phyloP scores from a whole-genome alignment of 2,797 vertebrate species.

The Podargus strigoides region DNA sequence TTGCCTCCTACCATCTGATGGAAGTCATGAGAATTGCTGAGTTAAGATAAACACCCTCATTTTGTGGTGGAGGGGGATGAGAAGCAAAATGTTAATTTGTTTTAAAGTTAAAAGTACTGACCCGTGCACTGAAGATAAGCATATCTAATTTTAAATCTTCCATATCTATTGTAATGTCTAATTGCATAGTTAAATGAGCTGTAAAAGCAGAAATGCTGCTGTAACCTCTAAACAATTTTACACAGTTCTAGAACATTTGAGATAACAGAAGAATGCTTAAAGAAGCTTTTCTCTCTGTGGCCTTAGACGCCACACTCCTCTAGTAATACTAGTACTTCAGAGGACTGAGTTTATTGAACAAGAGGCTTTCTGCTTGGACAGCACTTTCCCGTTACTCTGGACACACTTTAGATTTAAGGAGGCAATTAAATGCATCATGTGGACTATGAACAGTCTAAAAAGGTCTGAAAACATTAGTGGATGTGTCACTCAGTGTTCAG shows the following conservation, averaged over 20 bases:
- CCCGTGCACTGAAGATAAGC: conserved; percentile 67
- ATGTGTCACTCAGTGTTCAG: neutral
- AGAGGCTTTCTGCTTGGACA: conserved; percentile 71
- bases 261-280: conserved; percentile 59
- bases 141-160: conserved; percentile 78
- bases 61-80: conserved; percentile 1
- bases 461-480: conserved; percentile 33
- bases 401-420: conserved; percentile 55
- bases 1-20: conserved; percentile 56
- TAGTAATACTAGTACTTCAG: conserved; percentile 61
- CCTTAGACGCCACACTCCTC: too few relatives aligned
- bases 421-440: conserved; percentile 51
- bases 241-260: conserved; percentile 66
- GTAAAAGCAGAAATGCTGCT: conserved; percentile 59
- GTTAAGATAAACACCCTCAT: conserved; percentile 64
- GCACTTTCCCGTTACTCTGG: conserved; percentile 60
- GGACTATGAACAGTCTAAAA: conserved; percentile 24
- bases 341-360: conserved; percentile 71
- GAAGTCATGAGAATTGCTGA: conserved; percentile 71
- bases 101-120: conserved; percentile 69
- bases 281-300: conserved; percentile 64
- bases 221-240: conserved; percentile 69
- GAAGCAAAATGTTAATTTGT: conserved; percentile 63
- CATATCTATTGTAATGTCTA: conserved; percentile 73
- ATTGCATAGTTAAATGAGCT: conserved; percentile 77